Percentiles rank a stretch among this genome's conserved stretches.
phyloP scores from a whole-genome alignment of 1,140 invertebrate species.

The Drosophila grimshawi region DNA sequence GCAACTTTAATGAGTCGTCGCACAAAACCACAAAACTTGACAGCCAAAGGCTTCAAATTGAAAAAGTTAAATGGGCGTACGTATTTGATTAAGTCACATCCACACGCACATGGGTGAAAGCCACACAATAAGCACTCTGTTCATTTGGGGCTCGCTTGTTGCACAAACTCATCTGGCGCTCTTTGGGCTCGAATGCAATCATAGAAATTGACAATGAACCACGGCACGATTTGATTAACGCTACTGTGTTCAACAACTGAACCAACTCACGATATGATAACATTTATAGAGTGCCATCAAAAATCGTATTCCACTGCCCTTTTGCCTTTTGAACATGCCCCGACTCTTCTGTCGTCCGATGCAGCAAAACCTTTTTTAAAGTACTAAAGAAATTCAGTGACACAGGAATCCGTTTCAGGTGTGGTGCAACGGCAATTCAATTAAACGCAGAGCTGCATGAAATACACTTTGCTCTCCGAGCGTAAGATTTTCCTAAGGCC shows the following conservation, averaged over 20 bases:
- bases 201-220: constrained; percentile 31
- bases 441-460: constrained; percentile 80
- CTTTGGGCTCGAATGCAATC: constrained; percentile 53
- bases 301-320: constrained; percentile 34
- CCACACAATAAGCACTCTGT: neutral
- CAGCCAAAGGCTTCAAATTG: constrained; percentile 74
- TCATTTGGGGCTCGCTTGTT: constrained; percentile 3
- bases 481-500: constrained; percentile 13
- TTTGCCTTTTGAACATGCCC: constrained; percentile 11
- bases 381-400: constrained; percentile 14
- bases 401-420: constrained; percentile 26
- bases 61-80: constrained; percentile 80
- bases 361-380: constrained; percentile 33
- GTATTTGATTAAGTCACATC: constrained; percentile 65
- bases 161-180: constrained; percentile 13
- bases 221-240: constrained; percentile 41
- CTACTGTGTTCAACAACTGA: constrained; percentile 46
- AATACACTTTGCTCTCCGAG: constrained; percentile 59
- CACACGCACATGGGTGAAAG: neutral
- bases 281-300: neutral
- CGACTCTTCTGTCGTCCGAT: constrained; percentile 24
- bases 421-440: constrained; percentile 61
- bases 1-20: constrained; percentile 79
- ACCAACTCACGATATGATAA: neutral
- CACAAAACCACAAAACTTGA: constrained; percentile 70